Conservation (phyloP, 2,888 invertebrate species). For the Parochlus steinenii region DNA sequence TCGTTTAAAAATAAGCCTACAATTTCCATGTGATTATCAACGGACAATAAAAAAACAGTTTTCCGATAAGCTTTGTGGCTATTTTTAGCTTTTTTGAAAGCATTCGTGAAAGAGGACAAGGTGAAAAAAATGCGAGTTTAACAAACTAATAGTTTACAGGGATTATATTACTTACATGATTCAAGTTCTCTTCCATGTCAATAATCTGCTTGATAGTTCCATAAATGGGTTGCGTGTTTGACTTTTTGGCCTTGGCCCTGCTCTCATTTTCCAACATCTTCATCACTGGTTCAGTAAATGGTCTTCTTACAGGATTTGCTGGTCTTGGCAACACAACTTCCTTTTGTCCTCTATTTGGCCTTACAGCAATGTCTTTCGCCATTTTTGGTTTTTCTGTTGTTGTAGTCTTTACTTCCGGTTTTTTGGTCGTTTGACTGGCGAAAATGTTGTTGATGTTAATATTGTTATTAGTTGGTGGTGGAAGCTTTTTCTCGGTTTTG, state of each 20-base stretch:
- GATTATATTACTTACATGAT: constrained; percentile 41
- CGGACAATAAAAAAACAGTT: too few relatives aligned
- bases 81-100: too few relatives aligned
- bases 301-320: constrained; percentile 34
- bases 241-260: constrained; percentile 15
- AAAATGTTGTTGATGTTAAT: constrained; percentile 2
- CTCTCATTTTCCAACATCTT: constrained; percentile 31
- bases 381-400: constrained; percentile 10
- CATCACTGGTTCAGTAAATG: constrained; percentile 36
- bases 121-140: too few relatives aligned
- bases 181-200: constrained; percentile 35
- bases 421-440: constrained; percentile 6
- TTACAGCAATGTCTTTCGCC: constrained; percentile 1
- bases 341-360: constrained; percentile 35
- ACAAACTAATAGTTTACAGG: too few relatives aligned
- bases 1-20: too few relatives aligned
- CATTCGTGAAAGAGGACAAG: too few relatives aligned
- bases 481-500: constrained; percentile 4
- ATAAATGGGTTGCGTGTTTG: constrained; percentile 33
- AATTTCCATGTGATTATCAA: too few relatives aligned
- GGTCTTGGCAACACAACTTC: constrained; percentile 47
- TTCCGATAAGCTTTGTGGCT: too few relatives aligned
- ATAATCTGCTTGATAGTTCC: constrained; percentile 39
- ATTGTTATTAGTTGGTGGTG: constrained; percentile 5
- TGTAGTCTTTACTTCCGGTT: constrained; percentile 5